These are phyloP conservation scores for Chirona hameri DNA, from an alignment of 2,888 invertebrate genomes.

Conservation along the genomic window DNA sequence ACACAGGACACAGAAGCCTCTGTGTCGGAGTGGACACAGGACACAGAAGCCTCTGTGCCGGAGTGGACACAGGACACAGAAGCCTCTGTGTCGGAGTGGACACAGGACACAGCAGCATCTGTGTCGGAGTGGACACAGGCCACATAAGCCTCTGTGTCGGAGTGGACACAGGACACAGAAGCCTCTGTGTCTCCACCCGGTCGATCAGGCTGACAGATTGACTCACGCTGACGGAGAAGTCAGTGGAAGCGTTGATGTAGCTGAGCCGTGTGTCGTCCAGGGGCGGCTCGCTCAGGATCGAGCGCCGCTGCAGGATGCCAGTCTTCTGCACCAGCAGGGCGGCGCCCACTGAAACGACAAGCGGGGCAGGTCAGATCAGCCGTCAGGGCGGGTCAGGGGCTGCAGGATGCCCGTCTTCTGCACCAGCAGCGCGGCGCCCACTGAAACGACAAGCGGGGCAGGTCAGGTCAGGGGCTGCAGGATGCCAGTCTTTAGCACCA, in stretches of 20 bases:
- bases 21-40: too few relatives aligned
- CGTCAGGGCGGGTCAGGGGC: background rate
- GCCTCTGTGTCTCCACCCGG: too few relatives aligned
- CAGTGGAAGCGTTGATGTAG: slow-evolving; percentile 24
- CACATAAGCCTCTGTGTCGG: too few relatives aligned
- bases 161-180: too few relatives aligned
- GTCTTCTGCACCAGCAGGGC: background rate
- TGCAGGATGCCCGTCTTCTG: background rate
- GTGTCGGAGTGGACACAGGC: too few relatives aligned
- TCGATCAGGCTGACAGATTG: too few relatives aligned
- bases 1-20: too few relatives aligned
- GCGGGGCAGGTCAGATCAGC: background rate
- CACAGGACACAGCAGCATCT: too few relatives aligned
- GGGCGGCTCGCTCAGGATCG: slow-evolving; percentile 1
- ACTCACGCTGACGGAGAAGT: slow-evolving; percentile 22
- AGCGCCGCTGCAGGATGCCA: background rate
- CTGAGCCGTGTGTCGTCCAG: slow-evolving; percentile 13
- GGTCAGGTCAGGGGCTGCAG: background rate
- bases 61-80: too few relatives aligned
- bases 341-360: background rate
- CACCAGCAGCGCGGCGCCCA: background rate
- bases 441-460: background rate
- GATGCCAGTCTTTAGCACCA: background rate
- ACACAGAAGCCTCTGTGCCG: too few relatives aligned
- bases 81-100: too few relatives aligned